phyloP scores from a whole-genome alignment of 2,888 invertebrate species.

The Microctonus aethiopoides region DNA sequence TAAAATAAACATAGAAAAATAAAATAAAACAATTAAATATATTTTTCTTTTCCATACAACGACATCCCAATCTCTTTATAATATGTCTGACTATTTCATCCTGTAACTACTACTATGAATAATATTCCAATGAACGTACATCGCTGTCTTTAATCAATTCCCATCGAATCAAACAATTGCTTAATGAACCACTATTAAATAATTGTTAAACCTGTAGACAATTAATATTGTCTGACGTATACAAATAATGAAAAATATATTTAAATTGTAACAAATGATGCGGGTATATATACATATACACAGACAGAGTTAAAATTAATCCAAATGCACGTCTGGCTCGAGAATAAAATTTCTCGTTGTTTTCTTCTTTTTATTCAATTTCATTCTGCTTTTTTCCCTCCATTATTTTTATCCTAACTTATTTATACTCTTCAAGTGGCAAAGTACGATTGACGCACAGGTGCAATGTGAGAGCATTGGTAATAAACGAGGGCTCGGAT shows the following conservation, averaged over 20 bases:
- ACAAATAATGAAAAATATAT: background rate
- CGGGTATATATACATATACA: too few relatives aligned
- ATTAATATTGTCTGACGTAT: background rate
- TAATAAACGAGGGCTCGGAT: conserved; percentile 36
- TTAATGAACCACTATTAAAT: background rate
- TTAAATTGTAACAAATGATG: background rate
- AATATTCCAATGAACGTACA: background rate
- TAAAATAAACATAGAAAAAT: background rate
- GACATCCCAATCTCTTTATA: background rate
- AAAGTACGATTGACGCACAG: conserved; percentile 1
- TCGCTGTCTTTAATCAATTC: background rate
- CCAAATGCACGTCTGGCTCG: background rate
- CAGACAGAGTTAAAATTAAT: conserved; percentile 11
- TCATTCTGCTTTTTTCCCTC: background rate
- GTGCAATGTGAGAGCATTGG: conserved; percentile 41
- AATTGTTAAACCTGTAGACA: background rate
- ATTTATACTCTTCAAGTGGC: conserved; percentile 27
- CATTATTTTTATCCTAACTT: conserved; percentile 25
- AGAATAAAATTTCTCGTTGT: background rate
- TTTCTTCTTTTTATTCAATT: background rate
- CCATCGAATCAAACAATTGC: background rate
- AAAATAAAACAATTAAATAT: background rate
- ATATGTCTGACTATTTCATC: background rate
- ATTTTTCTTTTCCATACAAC: background rate
- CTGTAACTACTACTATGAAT: background rate